Base-by-base conservation (phyloP, 2,888 invertebrate genomes). In the Apotomis capreana region DNA sequence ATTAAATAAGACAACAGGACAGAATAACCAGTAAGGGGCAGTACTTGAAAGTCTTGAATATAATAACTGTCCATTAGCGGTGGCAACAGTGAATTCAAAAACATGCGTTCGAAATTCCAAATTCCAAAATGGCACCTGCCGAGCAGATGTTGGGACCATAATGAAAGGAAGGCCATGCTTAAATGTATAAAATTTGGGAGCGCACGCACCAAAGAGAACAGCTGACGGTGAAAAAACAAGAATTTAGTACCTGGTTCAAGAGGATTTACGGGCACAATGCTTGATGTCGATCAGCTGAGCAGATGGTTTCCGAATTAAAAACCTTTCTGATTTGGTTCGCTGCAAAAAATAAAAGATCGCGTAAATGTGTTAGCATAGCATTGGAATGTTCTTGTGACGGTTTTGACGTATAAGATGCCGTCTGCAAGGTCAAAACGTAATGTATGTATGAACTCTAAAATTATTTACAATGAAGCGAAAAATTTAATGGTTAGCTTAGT, bases 81-180 rank as follows among this genome's bases (percentile, higher is more conserved):
- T 54, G 54, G 49, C 55, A 60, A 65, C 44, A 68, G 46, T 55
- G n/a, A 26, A 52, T 69, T 63, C 36, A 64, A 74, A 51, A 76
- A 74, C 70, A 74, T 77, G 77, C 73, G 68, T 74, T 76, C 79
- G 77, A 81, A 85, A 81, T 81, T 83, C 77, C 78, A 84, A 86
- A 88, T 88, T 86, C 86, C 85, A 75, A 73, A 70, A 52, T 65
- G 78, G 79, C 92, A 92, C 91, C 91, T 92, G 92, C 90, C 77
- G 71, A 61, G 88, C 92, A 92, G 92, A 89, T 92, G 92, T 86
- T 84, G 75, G 49, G 54, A 74, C 78, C 78, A 78, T 80, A 80
- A 85, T 85, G 83, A 84, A 86, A 81, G 78, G 83, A 84, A 81
- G 79, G 79, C 74, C 76, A 71, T 77, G 75, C 76, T 75, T 68